A percentile compares a stretch with the other conserved stretches of the same genome.
Evolutionary conservation across 2,888 invertebrate genomes (phyloP).

Genomic region (Nysson spinosus): DNA sequence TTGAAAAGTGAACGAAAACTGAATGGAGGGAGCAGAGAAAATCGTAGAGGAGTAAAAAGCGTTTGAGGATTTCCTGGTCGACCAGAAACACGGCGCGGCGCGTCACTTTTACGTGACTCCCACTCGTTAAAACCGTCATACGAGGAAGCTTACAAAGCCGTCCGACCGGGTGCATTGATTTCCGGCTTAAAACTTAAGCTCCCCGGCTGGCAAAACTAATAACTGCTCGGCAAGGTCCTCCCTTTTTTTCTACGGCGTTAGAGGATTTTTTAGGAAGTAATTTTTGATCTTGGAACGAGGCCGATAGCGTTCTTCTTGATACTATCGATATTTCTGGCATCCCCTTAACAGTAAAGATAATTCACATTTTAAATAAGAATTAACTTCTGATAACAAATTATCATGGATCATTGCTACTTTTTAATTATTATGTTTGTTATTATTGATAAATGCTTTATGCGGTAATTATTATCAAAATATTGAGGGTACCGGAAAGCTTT

Average conservation of each 20-base stretch:
- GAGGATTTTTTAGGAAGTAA: conserved; percentile 60
- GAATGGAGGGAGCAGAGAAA: conserved; percentile 3
- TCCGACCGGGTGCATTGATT: conserved; percentile 62
- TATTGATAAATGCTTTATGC: no score
- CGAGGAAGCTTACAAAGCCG: conserved; percentile 60
- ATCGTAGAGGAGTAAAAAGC: conserved; percentile 16
- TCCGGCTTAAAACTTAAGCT: conserved; percentile 63
- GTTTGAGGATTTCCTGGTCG: conserved; percentile 50
- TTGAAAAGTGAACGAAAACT: conserved; percentile 32
- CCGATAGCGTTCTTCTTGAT: conserved; percentile 36
- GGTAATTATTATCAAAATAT: no score
- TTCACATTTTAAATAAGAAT: no score
- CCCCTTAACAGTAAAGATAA: no score
- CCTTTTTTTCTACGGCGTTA: conserved; percentile 47
- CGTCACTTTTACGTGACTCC: conserved; percentile 58
- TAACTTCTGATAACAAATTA: no score
- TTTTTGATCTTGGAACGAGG: conserved; percentile 49
- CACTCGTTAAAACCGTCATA: conserved; percentile 64
- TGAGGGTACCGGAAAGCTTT: no score
- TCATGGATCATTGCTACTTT: no score
- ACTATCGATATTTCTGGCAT: no score
- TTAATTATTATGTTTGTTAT: no score
- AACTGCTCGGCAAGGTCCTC: conserved; percentile 59
- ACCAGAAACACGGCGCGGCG: conserved; percentile 43
- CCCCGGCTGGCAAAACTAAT: conserved; percentile 62